Conservation (phyloP, 1,140 invertebrate species). For the Aphidius ervi region DNA sequence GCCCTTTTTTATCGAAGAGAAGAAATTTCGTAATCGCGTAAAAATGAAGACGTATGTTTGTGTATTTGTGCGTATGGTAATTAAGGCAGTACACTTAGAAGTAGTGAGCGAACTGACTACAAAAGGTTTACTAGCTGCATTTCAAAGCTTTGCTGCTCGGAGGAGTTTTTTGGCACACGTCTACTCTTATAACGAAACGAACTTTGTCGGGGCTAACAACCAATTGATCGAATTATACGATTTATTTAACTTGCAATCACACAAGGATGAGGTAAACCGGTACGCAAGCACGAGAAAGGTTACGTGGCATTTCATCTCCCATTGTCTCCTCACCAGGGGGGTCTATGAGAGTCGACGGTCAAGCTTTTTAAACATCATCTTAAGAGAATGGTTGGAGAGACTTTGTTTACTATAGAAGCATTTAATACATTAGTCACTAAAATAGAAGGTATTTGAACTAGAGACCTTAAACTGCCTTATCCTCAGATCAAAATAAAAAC, state of each 20-base stretch:
- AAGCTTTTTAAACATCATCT: slow-evolving; percentile 28
- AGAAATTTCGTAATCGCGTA: slow-evolving; percentile 12
- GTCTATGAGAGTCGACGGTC: slow-evolving; percentile 26
- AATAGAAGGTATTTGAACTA: too few species aligned
- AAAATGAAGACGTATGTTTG: slow-evolving; percentile 33
- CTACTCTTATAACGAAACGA: slow-evolving; percentile 37
- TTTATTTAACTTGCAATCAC: neutral
- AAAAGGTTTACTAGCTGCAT: slow-evolving; percentile 30
- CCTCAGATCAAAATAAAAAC: slow-evolving; percentile 25
- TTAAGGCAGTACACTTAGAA: slow-evolving; percentile 38
- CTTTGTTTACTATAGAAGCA: slow-evolving; percentile 26
- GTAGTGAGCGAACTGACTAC: slow-evolving; percentile 31
- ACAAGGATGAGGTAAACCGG: neutral
- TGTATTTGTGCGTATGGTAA: slow-evolving; percentile 34
- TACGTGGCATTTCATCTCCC: slow-evolving; percentile 25
- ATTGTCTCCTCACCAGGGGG: slow-evolving; percentile 22
- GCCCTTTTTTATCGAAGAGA: slow-evolving; percentile 25
- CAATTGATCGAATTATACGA: slow-evolving; percentile 16
- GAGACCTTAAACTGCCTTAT: slow-evolving; percentile 26
- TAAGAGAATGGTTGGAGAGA: slow-evolving; percentile 23
- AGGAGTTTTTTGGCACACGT: slow-evolving; percentile 21
- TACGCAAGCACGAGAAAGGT: slow-evolving; percentile 10
- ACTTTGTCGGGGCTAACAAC: slow-evolving; percentile 32
- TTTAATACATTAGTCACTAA: slow-evolving; percentile 23
- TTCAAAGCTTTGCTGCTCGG: slow-evolving; percentile 31